These are phyloP conservation scores for Rhinella marina DNA, from an alignment of 2,797 vertebrate species.

Conservation along the genomic window DNA sequence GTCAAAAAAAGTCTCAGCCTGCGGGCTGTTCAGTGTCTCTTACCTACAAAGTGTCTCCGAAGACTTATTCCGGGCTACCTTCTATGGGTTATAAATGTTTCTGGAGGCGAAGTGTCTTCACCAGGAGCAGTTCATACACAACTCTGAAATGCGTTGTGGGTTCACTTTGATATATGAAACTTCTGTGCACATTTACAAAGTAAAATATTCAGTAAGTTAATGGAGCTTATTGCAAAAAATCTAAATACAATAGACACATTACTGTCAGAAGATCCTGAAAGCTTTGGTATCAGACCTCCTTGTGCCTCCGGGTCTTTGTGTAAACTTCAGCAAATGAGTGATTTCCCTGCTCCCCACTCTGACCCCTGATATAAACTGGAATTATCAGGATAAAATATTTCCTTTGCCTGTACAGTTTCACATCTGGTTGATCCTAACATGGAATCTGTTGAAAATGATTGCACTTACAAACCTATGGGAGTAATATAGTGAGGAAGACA, in stretches of 20 bases:
- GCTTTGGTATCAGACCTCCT: not conserved
- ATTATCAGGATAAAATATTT: not conserved
- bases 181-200: not conserved
- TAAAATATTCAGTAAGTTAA: not conserved
- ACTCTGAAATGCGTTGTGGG: not conserved
- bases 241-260: not conserved
- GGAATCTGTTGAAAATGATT: not conserved
- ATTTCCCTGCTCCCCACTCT: not conserved
- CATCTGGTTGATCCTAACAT: not conserved
- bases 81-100: not conserved
- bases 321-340: not conserved
- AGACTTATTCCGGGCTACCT: not conserved
- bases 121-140: not conserved
- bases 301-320: not conserved
- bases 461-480: no score
- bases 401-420: not conserved
- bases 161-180: not conserved
- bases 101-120: not conserved
- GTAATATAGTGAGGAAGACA: not conserved
- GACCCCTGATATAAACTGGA: not conserved
- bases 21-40: slow-evolving; percentile 43
- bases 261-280: not conserved
- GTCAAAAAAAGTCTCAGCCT: not conserved
- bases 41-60: not conserved
- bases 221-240: not conserved